Evolutionary conservation across 2,888 invertebrate genomes (phyloP), one percentile per base, ranked within the genome.

Genomic region (Diarsia mendica): DNA sequence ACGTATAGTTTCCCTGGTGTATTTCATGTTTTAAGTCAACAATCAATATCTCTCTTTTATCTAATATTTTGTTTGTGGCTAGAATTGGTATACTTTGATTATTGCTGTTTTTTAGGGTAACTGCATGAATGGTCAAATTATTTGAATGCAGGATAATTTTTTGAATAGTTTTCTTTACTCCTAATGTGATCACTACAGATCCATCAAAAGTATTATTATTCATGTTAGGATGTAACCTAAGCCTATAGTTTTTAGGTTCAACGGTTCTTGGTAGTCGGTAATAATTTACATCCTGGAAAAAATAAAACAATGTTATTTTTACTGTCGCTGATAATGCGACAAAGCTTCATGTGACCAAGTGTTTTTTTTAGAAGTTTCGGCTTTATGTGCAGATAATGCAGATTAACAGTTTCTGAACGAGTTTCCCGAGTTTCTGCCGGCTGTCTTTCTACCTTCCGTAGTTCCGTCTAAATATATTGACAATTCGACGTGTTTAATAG

Each of bases 171-270:
- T 94, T 87, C 4, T 89, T 77, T 13, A 97, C 92, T 10, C 92
- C 85, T 0, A 97, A 80, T 0, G 83, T 85, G 61, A 97, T 97
- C 0, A 84, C 89, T 0, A 97, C 97, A 69, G 92, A 94, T 20
- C 98, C 98, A 64, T 77, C 97, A 97, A 88, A 96, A 90, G 81
- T 96, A 92, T 97, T 97, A 55, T 91, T 93, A 9, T 91, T 92
- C 80, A 98, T 94, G 87, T 98, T 94, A 0, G 98, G 98, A 89
- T 97, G 94, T 51, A 98, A 92, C 68, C 94, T 95, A 6, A 98
- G 93, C 86, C 98, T 97, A 90, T 98, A 98, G 79, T 97, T 96
- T 28, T 92, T 88, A 0, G 98, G 98, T 49, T 94, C 90, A 0
- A 98, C 93, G 60, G 96, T 90, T 53, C 92, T 93, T 2, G 98